Evolutionary conservation across 1,140 invertebrate species (phyloP), one percentile per base, ranked within the genome.

Genomic region (Drosophila watanabei): DNA sequence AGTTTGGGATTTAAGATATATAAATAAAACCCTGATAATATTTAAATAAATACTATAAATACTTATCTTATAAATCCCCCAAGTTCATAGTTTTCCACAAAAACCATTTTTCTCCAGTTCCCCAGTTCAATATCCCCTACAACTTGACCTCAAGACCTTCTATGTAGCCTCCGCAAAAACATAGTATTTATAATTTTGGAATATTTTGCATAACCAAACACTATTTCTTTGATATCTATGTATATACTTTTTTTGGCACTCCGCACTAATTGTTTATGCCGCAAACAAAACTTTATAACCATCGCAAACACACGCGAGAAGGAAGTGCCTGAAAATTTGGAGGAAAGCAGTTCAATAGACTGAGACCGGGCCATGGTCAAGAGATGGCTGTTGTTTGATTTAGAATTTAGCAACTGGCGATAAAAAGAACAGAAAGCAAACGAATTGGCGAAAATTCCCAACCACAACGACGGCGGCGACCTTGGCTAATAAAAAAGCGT

Each of bases 401-500:
- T 56, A 56, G 33, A 80, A 68, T 69, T 80, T 77, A 71, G 76
- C 81, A 70, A 24, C 48, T 7, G 35, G 48, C 59, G 39, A 75
- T 57, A 82, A 63, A 33, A 46, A 24, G 16, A 48, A 54, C 28
- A 60, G 46, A 52, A 37, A 20, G 37, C 41, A 10, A 58, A 18
- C 24, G 35, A 35, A 46, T 59, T 48, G 54, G 61, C 63, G 43
- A 87, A 79, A 79, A 78, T 79, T 69, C 69, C 65, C 8, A 41
- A 43, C 39, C 8, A 7, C 39, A 16, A 28, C 11, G 30, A 33
- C 30, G 30, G 8, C 13, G 62, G 45, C 87, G 86, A 90, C 86
- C 86, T 90, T 90, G 86, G 76, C 79, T 90, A 90, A 90, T 90
- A 90, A 89, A 89, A 65, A 68, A 73, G 41, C 52, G 69, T 73